Base-by-base conservation (phyloP, 2,888 invertebrate genomes). In the Eurytoma adleriae region DNA sequence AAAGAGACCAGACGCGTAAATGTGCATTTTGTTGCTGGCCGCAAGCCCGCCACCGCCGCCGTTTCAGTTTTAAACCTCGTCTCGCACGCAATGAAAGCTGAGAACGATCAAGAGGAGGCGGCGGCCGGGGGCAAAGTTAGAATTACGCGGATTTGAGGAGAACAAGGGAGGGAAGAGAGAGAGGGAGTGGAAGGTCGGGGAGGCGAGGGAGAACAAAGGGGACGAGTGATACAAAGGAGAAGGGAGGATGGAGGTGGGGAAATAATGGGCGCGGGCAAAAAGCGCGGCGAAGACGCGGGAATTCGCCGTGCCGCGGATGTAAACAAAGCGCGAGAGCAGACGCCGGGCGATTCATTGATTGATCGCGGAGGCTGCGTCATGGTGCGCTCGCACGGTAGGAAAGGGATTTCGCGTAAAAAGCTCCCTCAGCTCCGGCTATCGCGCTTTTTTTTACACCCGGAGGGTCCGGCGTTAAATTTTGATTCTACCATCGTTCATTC, bases 1-100 rank as follows among this genome's bases (percentile, higher is more conserved):
- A 70, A 66, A 79, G 72, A 70, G 74, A 68, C 64, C 78, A 78
- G 71, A 78, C 78, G 72, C 72, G 54, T 78, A 78, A 78, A 61
- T 73, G 78, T 73, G 68, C 68, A 78, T 78, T 78, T 78, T 78
- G 78, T 78, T 68, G 78, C 14, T 50, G 66, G 52, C 72, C 72
- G 54, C 67, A 67, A 67, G 54, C 52, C 27, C 66, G 66, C 14
- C 64, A 54, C n/a, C 56, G 61, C 50, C 54, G 67, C 18, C 59
- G 77, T 70, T 69, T 76, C 24, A 30, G 68, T 64, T 77, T 70
- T 64, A 71, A 71, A 50, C 69, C 27, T 70, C 62, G 66, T 67
- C 78, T 59, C 40, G 67, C 71, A 71, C 66, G 78, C 78, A 59
- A 78, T 67, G 67, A 66, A 77, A 70, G 64, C 70, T 12, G 70